A percentile compares a stretch with the other conserved stretches of the same genome.
phyloP scores from a whole-genome alignment of 2,797 vertebrate genomes.

The Scolopax bukidnonensis region DNA sequence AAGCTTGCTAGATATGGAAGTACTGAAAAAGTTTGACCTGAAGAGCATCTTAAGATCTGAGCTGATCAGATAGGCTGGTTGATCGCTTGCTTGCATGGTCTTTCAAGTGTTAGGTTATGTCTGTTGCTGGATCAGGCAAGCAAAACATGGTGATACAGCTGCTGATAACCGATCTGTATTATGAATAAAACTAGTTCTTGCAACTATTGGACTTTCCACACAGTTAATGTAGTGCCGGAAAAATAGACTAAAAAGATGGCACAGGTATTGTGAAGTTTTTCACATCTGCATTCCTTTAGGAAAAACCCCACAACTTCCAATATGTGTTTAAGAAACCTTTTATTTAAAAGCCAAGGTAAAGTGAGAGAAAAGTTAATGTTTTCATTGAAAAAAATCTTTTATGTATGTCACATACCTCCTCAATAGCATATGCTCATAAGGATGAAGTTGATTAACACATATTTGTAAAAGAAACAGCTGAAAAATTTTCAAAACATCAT shows the following conservation, averaged over 20 bases:
- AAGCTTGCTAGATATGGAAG: slow-evolving; percentile 11
- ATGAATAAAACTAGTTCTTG: neutral
- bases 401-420: neutral
- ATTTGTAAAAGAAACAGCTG: neutral
- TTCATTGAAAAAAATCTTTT: neutral
- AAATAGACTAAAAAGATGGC: neutral
- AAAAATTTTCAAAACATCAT: neutral
- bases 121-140: neutral
- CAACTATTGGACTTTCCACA: neutral
- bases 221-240: neutral
- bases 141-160: neutral
- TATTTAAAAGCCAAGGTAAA: neutral
- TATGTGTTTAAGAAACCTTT: neutral
- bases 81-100: neutral
- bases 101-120: neutral
- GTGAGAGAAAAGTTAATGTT: neutral
- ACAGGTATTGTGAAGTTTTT: neutral
- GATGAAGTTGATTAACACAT: neutral
- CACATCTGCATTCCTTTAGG: neutral
- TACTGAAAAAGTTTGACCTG: slow-evolving; percentile 26
- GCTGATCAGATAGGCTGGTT: neutral
- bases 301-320: neutral
- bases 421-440: neutral
- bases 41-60: slow-evolving; percentile 22
- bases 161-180: neutral